phyloP scores from a whole-genome alignment of 2,888 invertebrate species.

The Pherbina coryleti region DNA sequence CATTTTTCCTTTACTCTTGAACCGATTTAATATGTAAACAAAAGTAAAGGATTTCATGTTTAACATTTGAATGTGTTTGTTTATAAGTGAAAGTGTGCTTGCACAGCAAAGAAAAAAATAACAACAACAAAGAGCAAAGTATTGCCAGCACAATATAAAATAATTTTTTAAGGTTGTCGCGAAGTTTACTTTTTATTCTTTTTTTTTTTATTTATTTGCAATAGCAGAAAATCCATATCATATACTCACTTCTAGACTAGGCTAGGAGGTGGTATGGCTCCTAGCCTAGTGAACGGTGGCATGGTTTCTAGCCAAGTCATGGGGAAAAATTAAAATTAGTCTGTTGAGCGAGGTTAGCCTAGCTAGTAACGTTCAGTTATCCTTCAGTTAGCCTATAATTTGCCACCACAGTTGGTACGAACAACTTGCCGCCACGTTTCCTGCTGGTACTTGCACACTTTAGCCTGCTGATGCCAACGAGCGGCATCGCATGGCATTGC shows the following conservation, averaged over 20 bases:
- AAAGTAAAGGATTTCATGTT: not conserved
- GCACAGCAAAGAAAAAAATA: not conserved
- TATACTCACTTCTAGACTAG: not conserved
- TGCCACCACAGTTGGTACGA: not conserved
- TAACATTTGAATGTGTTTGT: not conserved
- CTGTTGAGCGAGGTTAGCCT: constrained; percentile 22
- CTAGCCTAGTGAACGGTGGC: too few species aligned
- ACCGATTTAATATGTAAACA: too few species aligned
- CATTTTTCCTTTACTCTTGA: too few species aligned
- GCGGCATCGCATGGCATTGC: not conserved
- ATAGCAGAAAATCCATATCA: constrained; percentile 5
- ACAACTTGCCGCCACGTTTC: not conserved
- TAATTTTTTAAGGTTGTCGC: constrained; percentile 22
- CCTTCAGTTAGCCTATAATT: constrained; percentile 19
- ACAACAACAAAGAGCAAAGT: not conserved
- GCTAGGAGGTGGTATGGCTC: not conserved
- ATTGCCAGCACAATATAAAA: constrained; percentile 24
- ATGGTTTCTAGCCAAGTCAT: too few species aligned
- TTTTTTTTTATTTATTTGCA: not conserved
- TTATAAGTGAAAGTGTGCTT: not conserved
- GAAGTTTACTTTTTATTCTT: not conserved
- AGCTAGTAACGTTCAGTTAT: not conserved
- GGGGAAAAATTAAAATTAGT: constrained; percentile 24
- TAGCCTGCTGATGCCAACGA: not conserved
- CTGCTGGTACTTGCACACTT: not conserved